These are phyloP conservation scores for Alentia gelatinosa DNA, from an alignment of 2,888 invertebrate species.

Conservation along the genomic window DNA sequence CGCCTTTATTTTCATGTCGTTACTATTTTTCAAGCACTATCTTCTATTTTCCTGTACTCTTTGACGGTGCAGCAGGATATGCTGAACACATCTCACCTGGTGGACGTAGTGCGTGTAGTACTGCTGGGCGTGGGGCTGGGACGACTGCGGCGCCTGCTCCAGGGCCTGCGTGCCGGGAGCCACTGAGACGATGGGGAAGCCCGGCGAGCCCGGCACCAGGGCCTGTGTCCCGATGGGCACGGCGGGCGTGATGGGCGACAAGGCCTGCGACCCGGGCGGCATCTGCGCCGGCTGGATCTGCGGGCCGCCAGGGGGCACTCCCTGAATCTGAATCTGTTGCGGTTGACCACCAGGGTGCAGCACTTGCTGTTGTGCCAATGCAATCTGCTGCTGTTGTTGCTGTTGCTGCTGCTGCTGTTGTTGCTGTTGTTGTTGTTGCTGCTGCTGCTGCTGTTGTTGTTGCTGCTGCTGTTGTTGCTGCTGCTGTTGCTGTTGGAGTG, in stretches of 20 bases:
- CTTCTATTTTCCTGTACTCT: no score
- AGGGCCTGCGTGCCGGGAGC: background rate
- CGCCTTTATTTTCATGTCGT: no score
- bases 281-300: background rate
- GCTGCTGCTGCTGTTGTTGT: slow-evolving; percentile 14
- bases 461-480: slow-evolving; percentile 33
- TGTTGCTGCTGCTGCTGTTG: slow-evolving; percentile 18
- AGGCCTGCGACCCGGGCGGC: slow-evolving; percentile 18
- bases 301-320: background rate
- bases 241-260: slow-evolving; percentile 16
- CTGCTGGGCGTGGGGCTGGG: slow-evolving; percentile 47
- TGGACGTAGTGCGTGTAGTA: slow-evolving; percentile 53
- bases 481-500: slow-evolving; percentile 16
- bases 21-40: no score
- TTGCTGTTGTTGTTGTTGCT: slow-evolving; percentile 9
- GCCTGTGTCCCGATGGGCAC: slow-evolving; percentile 1
- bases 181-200: background rate
- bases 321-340: slow-evolving; percentile 27
- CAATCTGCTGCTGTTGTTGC: background rate
- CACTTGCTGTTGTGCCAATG: background rate
- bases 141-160: background rate
- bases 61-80: no score
- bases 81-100: no score
- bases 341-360: background rate
- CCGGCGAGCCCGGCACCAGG: background rate